Evolutionary conservation across 2,888 invertebrate genomes (phyloP), one percentile per base, ranked within the genome.

Genomic region (Steinernema hermaphroditum): DNA sequence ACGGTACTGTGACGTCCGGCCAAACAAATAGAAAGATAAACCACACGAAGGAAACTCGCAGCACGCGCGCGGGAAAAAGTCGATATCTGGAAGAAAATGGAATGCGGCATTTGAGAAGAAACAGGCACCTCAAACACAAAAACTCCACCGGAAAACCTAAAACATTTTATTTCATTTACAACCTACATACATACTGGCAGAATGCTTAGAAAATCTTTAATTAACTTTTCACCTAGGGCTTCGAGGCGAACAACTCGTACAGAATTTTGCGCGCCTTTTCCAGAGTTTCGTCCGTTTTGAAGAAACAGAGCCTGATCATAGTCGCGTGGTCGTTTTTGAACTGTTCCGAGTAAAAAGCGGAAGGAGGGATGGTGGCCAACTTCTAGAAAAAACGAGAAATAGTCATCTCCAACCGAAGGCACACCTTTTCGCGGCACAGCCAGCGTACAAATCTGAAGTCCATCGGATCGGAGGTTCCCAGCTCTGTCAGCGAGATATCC

Each of bases 361-460:
- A 92, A 0, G 94, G 93, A 0, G 97, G 98, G 78, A 98, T 97
- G 12, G 93, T 92, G 81, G 95, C 92, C 22, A 98, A 89, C 54
- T 95, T 94, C 82, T 93, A 80, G 37, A 32, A 82, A 83, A 41
- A 49, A 46, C 44, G 34, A 41, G 37, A 74, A 27, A 73, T 68
- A 34, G 72, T 68, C 6, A 54, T 0, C n/a, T n/a, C n/a, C n/a
- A n/a, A n/a, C n/a, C n/a, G n/a, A n/a, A n/a, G n/a, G n/a, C n/a
- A 9, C 27, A 87, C 87, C 86, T 88, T 91, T 84, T 94, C 93
- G 86, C 93, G 94, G 0, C 93, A 93, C 90, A 98, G 92, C 93
- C 96, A 97, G 88, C 95, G 93, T 0, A 94, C 94, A 88, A 98
- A 97, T 79, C 91, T 91, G 87, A 94, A 95, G 89, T 98, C 98